Conservation (phyloP, 2,797 vertebrate species). For the Semaprochilodus insignis region DNA sequence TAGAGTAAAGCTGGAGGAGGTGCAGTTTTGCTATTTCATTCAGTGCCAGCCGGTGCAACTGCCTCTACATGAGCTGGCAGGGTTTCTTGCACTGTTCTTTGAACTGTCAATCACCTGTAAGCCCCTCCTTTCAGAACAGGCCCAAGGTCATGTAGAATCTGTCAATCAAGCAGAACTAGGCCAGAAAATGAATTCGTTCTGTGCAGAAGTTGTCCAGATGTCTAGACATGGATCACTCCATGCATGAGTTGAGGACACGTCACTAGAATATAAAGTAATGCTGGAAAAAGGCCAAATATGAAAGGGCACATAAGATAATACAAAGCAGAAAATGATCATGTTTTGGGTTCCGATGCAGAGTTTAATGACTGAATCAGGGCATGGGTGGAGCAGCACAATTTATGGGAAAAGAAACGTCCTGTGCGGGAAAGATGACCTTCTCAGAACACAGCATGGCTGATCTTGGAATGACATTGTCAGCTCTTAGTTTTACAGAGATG, state of each 20-base stretch:
- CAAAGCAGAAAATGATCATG: neutral
- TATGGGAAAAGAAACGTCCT: conserved; percentile 3
- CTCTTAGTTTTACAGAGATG: conserved; percentile 34
- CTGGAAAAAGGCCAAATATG: neutral
- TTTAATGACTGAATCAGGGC: neutral
- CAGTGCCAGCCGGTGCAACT: no score
- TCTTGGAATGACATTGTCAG: neutral
- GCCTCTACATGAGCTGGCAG: neutral
- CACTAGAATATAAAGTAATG: neutral
- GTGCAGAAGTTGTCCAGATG: conserved; percentile 15
- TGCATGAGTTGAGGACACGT: neutral
- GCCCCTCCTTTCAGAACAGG: neutral
- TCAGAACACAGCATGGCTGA: neutral
- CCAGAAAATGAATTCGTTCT: conserved; percentile 34
- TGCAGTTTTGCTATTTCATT: neutral
- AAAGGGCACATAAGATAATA: neutral
- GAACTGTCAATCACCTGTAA: neutral
- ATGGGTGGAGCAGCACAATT: neutral
- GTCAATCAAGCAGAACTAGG: conserved; percentile 35
- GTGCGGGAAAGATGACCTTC: neutral
- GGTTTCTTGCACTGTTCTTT: neutral
- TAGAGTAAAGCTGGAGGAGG: neutral
- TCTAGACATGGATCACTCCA: conserved; percentile 38
- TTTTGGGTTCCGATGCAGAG: neutral
- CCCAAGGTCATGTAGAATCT: conserved; percentile 14